Evolutionary conservation across 1,140 invertebrate species (phyloP).

Genomic region (Dicyema japonicum): DNA sequence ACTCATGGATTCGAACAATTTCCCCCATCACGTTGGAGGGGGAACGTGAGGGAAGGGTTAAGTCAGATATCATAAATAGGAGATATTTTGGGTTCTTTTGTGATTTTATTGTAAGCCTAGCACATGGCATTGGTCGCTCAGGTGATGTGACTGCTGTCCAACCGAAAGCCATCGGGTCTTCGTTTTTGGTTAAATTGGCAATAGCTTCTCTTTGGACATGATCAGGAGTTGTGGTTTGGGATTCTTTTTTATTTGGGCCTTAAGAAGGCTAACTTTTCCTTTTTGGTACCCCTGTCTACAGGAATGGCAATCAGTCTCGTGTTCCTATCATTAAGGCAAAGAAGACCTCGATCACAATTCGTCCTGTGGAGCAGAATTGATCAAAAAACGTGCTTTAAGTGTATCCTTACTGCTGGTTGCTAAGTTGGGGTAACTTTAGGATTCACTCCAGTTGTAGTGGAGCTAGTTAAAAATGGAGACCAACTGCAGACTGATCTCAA

Average conservation of each 20-base stretch:
- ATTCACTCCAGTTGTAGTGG: constrained; percentile 32
- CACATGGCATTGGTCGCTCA: constrained; percentile 50
- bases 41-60: constrained; percentile 36
- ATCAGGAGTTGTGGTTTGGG: not conserved
- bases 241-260: too few species aligned
- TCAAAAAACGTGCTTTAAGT: constrained; percentile 60
- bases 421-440: constrained; percentile 20
- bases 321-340: constrained; percentile 33
- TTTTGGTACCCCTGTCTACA: constrained; percentile 47
- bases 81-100: constrained; percentile 29
- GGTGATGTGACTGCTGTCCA: constrained; percentile 48
- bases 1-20: constrained; percentile 49
- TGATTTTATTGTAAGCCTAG: too few species aligned
- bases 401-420: constrained; percentile 38
- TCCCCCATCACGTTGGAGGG: constrained; percentile 37
- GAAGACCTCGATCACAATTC: constrained; percentile 34
- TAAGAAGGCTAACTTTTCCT: constrained; percentile 16
- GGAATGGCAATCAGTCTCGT: constrained; percentile 47
- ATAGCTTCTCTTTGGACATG: too few species aligned
- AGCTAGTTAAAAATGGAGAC: constrained; percentile 29
- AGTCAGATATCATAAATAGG: constrained; percentile 27
- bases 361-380: constrained; percentile 55
- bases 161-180: constrained; percentile 54
- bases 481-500: constrained; percentile 33
- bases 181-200: constrained; percentile 38